These are phyloP conservation scores for Cyprinodon tularosa DNA, from an alignment of 2,113 vertebrate genomes.

Conservation along the genomic window DNA sequence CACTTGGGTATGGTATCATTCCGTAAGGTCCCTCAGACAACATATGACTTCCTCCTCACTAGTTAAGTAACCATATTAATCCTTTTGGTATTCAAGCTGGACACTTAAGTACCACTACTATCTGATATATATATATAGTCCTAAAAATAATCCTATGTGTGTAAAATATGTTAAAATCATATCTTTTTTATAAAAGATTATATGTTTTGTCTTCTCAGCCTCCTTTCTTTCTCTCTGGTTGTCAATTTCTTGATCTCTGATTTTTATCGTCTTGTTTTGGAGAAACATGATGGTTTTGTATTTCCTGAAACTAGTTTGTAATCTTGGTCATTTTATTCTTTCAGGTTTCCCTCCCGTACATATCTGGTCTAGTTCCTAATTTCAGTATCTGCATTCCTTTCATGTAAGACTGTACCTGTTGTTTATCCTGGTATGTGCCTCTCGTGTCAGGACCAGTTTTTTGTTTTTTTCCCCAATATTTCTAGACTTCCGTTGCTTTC, in stretches of 20 bases:
- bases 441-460: background rate
- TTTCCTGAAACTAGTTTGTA: background rate
- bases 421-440: background rate
- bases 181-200: background rate
- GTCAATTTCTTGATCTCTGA: background rate
- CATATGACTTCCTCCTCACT: too few relatives aligned
- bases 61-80: too few relatives aligned
- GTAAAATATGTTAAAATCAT: background rate
- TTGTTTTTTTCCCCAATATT: too few relatives aligned
- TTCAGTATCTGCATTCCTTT: background rate
- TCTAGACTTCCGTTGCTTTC: background rate
- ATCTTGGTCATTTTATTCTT: background rate
- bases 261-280: background rate
- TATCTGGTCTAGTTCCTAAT: background rate
- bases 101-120: too few relatives aligned
- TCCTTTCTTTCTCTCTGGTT: background rate
- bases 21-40: too few relatives aligned
- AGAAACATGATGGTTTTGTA: background rate
- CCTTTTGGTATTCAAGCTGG: too few relatives aligned
- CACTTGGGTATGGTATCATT: too few relatives aligned
- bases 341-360: too few relatives aligned
- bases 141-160: too few relatives aligned
- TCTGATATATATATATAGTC: too few relatives aligned
- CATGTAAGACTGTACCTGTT: background rate
- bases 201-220: too few relatives aligned